Conservation (phyloP, 1,140 invertebrate genomes). For the Tetranychus urticae region DNA sequence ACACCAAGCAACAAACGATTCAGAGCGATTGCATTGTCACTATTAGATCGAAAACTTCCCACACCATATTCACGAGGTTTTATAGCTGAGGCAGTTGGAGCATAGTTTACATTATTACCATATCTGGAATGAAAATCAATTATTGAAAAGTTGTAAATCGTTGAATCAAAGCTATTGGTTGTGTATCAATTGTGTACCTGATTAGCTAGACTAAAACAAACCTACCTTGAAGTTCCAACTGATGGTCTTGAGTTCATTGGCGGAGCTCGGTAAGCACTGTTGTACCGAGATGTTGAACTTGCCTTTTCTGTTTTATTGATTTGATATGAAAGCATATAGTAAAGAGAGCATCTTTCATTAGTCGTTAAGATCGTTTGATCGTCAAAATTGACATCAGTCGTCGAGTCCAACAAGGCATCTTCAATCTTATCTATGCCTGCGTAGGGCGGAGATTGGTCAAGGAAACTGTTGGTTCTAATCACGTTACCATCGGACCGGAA, state of each 20-base stretch:
- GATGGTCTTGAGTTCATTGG: too few species aligned
- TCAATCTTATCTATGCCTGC: background rate
- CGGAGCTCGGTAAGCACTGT: too few species aligned
- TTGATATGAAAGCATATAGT: conserved; percentile 7
- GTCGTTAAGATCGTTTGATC: background rate
- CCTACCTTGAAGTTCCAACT: too few species aligned
- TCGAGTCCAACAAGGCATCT: background rate
- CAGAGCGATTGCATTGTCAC: conserved; percentile 5
- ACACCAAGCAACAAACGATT: conserved; percentile 4
- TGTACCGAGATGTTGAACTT: background rate
- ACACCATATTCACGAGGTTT: conserved; percentile 7
- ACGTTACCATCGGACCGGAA: background rate
- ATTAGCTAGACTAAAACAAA: too few species aligned
- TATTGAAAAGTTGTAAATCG: too few species aligned
- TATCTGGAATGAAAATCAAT: background rate
- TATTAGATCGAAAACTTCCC: conserved; percentile 5
- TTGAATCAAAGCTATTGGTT: too few species aligned
- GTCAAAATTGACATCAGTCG: background rate
- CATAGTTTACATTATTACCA: background rate
- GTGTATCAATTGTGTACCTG: too few species aligned
- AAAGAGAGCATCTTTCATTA: conserved; percentile 5
- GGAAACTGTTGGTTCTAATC: background rate
- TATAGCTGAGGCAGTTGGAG: background rate
- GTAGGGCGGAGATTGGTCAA: background rate
- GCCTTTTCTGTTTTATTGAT: background rate